Base-by-base conservation (phyloP, 2,888 invertebrate species). In the Iselma pallidipennis region DNA sequence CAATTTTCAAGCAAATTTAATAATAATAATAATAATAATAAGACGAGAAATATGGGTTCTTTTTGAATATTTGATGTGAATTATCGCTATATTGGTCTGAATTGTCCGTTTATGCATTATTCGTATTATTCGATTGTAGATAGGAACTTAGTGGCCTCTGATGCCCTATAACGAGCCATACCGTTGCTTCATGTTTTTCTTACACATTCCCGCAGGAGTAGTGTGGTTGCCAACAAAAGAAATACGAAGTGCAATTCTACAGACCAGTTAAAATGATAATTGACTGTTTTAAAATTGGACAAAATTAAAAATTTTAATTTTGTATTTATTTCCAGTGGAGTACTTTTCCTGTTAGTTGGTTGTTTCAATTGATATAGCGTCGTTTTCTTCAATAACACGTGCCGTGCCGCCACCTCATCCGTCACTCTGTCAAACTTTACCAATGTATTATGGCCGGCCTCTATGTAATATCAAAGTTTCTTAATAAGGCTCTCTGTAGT, bases 231-330 rank as follows among this genome's bases (percentile, higher is more conserved):
- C 72, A 71, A 77, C 77, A 77, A 77, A 77, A 77, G 76, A 76
- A 74, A 72, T 70, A 69, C 74, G 70, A 74, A 75, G 76, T 77
- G 76, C 29, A 29, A 29, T 12, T 74, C 75, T 77, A n/a, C n/a
- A 73, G 74, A 71, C 74, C 76, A 78, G 78, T 79, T 77, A 78
- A 79, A 79, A 78, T 79, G 78, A 79, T 79, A 78, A 79, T 79
- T 77, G 77, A 72, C 75, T 70, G 69, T 73, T 71, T 74, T 71
- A 72, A 75, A 74, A 71, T 72, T 74, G 5, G 16, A 16, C 16
- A 1, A n/a, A n/a, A n/a, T n/a, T n/a, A n/a, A n/a, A n/a, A n/a
- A n/a, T n/a, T n/a, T n/a, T n/a, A n/a, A n/a, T n/a, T n/a, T n/a
- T n/a, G n/a, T n/a, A 9, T 29, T 29, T 4, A 7, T 7, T 29